A percentile compares a stretch with the other conserved stretches of the same genome.
These are phyloP conservation scores for Ostrea denselamellosa DNA, from an alignment of 1,140 invertebrate genomes.

Conservation along the genomic window DNA sequence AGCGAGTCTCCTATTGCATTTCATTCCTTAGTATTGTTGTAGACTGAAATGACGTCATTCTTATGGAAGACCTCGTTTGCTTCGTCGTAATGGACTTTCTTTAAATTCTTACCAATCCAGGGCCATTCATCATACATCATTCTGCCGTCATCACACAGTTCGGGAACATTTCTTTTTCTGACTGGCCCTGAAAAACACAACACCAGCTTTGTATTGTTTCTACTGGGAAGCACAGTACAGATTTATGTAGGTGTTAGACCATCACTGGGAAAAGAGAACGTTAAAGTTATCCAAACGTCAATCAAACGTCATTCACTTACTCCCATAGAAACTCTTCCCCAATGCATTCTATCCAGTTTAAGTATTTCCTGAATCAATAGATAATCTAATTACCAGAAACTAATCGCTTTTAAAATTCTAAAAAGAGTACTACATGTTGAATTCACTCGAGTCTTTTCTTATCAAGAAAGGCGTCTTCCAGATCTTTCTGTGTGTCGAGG, in stretches of 20 bases:
- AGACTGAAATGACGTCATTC: too few species aligned
- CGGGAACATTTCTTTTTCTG: slow-evolving; percentile 5
- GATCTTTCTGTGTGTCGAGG: background rate
- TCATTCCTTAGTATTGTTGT: too few species aligned
- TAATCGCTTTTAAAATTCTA: background rate
- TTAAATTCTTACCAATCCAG: slow-evolving; percentile 6
- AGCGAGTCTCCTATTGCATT: too few species aligned
- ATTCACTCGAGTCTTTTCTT: background rate
- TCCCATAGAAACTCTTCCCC: background rate
- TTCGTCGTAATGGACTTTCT: background rate
- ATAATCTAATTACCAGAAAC: background rate
- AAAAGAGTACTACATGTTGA: background rate
- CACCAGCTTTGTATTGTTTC: background rate
- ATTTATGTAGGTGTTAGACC: background rate
- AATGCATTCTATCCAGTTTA: too few species aligned
- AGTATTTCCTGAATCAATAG: background rate
- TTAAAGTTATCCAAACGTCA: background rate
- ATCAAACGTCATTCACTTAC: background rate
- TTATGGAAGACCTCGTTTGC: too few species aligned
- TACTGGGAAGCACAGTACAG: background rate
- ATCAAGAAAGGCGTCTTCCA: background rate
- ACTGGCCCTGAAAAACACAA: background rate
- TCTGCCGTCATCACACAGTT: background rate
- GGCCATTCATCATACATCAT: slow-evolving; percentile 19
- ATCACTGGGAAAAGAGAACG: background rate